These are phyloP conservation scores for Caenorhabditis virilis DNA, from an alignment of 2,888 invertebrate species.

Conservation along the genomic window DNA sequence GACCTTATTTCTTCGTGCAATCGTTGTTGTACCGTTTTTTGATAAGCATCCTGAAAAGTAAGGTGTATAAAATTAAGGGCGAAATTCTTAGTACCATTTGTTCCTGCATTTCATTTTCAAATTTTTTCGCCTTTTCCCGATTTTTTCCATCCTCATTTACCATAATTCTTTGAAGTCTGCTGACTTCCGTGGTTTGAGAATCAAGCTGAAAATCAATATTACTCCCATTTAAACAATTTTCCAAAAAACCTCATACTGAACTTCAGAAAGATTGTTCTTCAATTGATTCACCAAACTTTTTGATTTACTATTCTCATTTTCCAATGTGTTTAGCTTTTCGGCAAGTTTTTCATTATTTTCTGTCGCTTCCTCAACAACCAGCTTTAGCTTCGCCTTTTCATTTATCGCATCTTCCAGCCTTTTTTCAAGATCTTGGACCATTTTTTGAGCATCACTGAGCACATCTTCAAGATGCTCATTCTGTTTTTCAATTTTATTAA, in stretches of 20 bases:
- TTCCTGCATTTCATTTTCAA: background rate
- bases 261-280: too few species aligned
- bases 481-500: background rate
- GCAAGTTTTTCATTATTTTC: conserved; percentile 6
- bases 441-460: background rate
- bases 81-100: too few species aligned
- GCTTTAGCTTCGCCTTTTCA: background rate
- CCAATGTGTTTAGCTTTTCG: conserved; percentile 2
- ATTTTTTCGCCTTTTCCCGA: conserved; percentile 3
- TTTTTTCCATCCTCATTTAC: conserved; percentile 9
- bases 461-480: background rate
- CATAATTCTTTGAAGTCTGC: conserved; percentile 9
- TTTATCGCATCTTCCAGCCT: background rate
- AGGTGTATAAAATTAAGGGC: too few species aligned
- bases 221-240: too few species aligned
- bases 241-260: too few species aligned
- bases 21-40: background rate
- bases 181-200: conserved; percentile 13
- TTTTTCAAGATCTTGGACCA: conserved; percentile 1
- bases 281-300: conserved; percentile 9
- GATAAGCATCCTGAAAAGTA: conserved; percentile 4
- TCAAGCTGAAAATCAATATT: conserved; percentile 12
- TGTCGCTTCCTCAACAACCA: background rate
- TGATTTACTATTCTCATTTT: conserved; percentile 5
- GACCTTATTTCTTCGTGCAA: background rate